Conservation (phyloP, 2,113 vertebrate genomes). For the Heterotis niloticus region DNA sequence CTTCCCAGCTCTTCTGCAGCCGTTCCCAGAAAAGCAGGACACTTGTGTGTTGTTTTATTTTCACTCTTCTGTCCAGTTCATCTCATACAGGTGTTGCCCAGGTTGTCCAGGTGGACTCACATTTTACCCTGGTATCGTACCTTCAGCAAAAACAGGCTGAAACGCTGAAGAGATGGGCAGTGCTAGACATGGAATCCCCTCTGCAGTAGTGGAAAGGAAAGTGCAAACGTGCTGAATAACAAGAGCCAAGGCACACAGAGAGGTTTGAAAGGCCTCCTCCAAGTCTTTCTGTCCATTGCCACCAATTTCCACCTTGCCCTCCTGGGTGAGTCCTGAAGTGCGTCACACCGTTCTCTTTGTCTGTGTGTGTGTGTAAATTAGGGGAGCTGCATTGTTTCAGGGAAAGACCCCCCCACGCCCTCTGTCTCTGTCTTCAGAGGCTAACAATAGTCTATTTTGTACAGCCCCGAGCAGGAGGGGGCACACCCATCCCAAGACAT, state of each 20-base stretch:
- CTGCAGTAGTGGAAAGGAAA: no score
- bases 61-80: no score
- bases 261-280: background rate
- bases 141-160: no score
- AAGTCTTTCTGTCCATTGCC: background rate
- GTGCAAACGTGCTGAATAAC: background rate
- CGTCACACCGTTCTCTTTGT: constrained; percentile 11
- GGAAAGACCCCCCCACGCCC: constrained; percentile 9
- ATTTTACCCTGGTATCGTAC: no score
- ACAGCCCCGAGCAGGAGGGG: constrained; percentile 1
- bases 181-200: no score
- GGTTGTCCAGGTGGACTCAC: no score
- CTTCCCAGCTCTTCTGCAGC: no score
- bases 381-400: constrained; percentile 15
- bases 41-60: no score
- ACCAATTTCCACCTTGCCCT: constrained; percentile 1
- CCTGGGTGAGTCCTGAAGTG: background rate
- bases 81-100: no score
- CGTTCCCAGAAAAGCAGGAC: no score
- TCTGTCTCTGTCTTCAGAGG: constrained; percentile 22
- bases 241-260: no score
- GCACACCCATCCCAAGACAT: constrained; percentile 22
- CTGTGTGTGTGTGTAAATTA: constrained; percentile 15
- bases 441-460: constrained; percentile 28
- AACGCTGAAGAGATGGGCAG: no score